Evolutionary conservation across 1,140 invertebrate species (phyloP).

Genomic region (Drosophila nigrodunni): DNA sequence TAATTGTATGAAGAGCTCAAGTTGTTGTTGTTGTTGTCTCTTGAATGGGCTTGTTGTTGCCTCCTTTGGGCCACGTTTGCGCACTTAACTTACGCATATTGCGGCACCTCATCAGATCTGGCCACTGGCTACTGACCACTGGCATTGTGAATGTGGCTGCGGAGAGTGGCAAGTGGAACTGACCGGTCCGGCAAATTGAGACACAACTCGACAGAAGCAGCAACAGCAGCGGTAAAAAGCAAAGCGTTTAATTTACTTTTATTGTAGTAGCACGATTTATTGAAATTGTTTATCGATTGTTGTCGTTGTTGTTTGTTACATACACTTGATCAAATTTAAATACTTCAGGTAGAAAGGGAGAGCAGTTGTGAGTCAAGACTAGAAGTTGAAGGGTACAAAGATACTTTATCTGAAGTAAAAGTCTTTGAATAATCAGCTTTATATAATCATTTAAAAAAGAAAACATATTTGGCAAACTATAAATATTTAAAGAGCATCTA

Average conservation of each 20-base stretch:
- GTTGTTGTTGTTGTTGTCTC: slow-evolving; percentile 19
- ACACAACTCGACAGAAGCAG: slow-evolving; percentile 55
- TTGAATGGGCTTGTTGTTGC: slow-evolving; percentile 1
- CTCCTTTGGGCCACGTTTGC: slow-evolving; percentile 63
- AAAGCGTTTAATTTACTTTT: slow-evolving; percentile 76
- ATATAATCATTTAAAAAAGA: too few species aligned
- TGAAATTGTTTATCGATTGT: slow-evolving; percentile 66
- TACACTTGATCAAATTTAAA: slow-evolving; percentile 5
- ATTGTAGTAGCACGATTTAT: slow-evolving; percentile 78
- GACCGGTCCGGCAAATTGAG: slow-evolving; percentile 62
- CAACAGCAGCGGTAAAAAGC: slow-evolving; percentile 20
- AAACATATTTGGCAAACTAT: too few species aligned
- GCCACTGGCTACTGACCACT: slow-evolving; percentile 38
- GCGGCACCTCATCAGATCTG: slow-evolving; percentile 67
- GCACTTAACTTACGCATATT: slow-evolving; percentile 63
- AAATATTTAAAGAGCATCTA: too few species aligned
- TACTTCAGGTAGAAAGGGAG: neutral
- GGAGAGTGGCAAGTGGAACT: slow-evolving; percentile 18
- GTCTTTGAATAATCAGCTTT: too few species aligned
- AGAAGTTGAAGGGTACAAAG: too few species aligned
- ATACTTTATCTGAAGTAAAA: too few species aligned
- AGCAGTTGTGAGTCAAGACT: neutral
- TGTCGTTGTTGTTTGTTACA: slow-evolving; percentile 28
- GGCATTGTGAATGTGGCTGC: slow-evolving; percentile 15
- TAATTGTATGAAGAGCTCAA: slow-evolving; percentile 52